Base-by-base conservation (phyloP, 2,888 invertebrate genomes). In the Cerceris ruficornis region DNA sequence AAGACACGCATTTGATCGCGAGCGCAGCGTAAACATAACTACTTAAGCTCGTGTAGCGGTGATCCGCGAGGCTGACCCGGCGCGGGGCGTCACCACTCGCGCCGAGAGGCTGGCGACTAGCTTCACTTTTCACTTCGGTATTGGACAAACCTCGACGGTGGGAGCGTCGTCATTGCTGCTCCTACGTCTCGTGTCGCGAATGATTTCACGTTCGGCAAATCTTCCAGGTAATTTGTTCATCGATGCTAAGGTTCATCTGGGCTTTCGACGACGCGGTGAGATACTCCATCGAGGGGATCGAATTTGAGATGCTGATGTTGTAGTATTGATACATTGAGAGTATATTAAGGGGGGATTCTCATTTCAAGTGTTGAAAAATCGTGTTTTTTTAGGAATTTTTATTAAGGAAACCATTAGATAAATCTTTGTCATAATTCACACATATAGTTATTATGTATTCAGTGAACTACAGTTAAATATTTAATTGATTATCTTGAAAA, bases 51-150 rank as follows among this genome's bases (percentile, higher is more conserved):
- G 77, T 14, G 55, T 66, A 65, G 72, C 74, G 68, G 57, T 46
- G 55, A 75, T 46, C 66, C 58, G 71, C 81, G 76, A 81, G 86
- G 75, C 86, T 86, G 86, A 82, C 86, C 83, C 82, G 77, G 75
- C 77, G 68, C 79, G 86, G 86, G 87, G 86, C 87, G 87, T 86
- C 77, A 82, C 87, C 86, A 85, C 85, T 87, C 80, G 75, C 57
- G 64, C 59, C 65, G 42, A 82, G 84, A 87, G 84, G 84, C 80
- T 68, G 80, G 78, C 77, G 82, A 82, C 84, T 78, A 68, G 74
- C 73, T 68, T 80, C 78, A 78, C 86, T 85, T 87, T 87, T 85
- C 79, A 77, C 82, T 59, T 75, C 83, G 86, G 77, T 78, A 87
- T 87, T 86, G 87, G 86, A 84, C 83, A 86, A 66, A 50, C 54